Percentiles rank a stretch among this genome's conserved stretches.
These are phyloP conservation scores for Fopius arisanus DNA, from an alignment of 1,140 invertebrate species.

Conservation along the genomic window DNA sequence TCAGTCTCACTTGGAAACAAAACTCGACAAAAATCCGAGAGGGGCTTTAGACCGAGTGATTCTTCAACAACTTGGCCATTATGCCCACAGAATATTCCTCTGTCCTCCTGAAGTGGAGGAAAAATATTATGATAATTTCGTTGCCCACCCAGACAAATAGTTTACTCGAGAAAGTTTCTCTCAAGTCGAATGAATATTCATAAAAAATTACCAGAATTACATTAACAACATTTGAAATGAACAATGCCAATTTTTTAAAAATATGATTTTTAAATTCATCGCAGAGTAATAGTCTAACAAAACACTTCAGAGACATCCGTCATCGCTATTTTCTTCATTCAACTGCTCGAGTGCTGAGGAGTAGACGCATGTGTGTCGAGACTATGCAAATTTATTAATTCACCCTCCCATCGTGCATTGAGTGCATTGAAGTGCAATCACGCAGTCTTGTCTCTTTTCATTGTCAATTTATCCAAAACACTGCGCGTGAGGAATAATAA, in stretches of 20 bases:
- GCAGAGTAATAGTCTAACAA: not conserved
- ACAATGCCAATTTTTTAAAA: no score
- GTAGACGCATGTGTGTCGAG: not conserved
- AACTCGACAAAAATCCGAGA: not conserved
- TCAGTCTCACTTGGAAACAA: no score
- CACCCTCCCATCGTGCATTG: conserved; percentile 47
- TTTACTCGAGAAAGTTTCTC: no score
- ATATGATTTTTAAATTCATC: no score
- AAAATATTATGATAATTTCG: conserved; percentile 32
- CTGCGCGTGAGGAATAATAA: no score
- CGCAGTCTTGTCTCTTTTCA: not conserved
- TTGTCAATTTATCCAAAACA: not conserved
- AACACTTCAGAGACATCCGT: conserved; percentile 7
- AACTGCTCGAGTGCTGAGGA: not conserved
- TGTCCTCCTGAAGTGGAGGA: not conserved
- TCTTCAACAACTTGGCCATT: not conserved
- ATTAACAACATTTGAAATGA: no score
- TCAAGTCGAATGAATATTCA: no score
- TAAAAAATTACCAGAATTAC: no score
- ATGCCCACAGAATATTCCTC: not conserved
- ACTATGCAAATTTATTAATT: conserved; percentile 63
- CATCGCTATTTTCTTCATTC: not conserved
- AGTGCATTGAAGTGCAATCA: conserved; percentile 47
- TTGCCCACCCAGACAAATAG: not conserved
- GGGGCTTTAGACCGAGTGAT: not conserved